phyloP scores from a whole-genome alignment of 1,140 invertebrate species.

The Cylas formicarius region DNA sequence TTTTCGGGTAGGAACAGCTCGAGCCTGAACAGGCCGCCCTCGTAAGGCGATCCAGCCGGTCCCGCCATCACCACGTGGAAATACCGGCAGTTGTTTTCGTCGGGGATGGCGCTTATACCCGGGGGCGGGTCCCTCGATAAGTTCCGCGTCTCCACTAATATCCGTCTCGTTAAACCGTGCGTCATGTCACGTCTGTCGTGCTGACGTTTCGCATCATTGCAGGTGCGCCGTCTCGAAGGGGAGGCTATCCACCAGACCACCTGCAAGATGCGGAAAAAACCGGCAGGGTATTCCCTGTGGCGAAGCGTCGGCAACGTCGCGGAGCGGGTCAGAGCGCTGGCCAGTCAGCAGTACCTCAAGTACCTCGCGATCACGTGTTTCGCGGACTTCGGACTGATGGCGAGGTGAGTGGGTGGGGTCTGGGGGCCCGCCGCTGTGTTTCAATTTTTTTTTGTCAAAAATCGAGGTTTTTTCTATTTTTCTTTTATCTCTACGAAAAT shows the following conservation, averaged over 20 bases:
- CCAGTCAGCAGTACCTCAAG: conserved; percentile 45
- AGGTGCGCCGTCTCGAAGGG: conserved; percentile 24
- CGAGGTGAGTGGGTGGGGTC: conserved; percentile 48
- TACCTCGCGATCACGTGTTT: conserved; percentile 47
- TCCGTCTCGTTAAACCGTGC: conserved; percentile 32
- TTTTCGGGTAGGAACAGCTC: conserved; percentile 74
- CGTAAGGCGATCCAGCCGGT: conserved; percentile 60
- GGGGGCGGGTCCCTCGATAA: conserved; percentile 54
- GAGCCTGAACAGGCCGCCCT: conserved; percentile 68
- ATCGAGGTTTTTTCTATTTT: too few species aligned
- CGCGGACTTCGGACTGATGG: conserved; percentile 52
- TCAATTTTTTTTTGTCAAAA: too few species aligned
- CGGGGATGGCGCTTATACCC: conserved; percentile 66
- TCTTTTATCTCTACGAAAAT: background rate
- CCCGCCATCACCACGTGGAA: conserved; percentile 69
- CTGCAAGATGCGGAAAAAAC: too few species aligned
- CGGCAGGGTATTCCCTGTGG: too few species aligned
- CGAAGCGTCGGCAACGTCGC: conserved; percentile 1
- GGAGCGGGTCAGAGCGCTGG: conserved; percentile 1
- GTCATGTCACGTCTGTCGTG: conserved; percentile 14
- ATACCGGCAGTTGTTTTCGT: conserved; percentile 65
- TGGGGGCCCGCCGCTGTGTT: too few species aligned
- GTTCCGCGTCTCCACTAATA: conserved; percentile 40
- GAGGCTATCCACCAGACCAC: conserved; percentile 32
- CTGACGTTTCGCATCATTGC: conserved; percentile 10